These are phyloP conservation scores for Coracopsis vasa DNA, from an alignment of 2,113 vertebrate species.

Conservation along the genomic window DNA sequence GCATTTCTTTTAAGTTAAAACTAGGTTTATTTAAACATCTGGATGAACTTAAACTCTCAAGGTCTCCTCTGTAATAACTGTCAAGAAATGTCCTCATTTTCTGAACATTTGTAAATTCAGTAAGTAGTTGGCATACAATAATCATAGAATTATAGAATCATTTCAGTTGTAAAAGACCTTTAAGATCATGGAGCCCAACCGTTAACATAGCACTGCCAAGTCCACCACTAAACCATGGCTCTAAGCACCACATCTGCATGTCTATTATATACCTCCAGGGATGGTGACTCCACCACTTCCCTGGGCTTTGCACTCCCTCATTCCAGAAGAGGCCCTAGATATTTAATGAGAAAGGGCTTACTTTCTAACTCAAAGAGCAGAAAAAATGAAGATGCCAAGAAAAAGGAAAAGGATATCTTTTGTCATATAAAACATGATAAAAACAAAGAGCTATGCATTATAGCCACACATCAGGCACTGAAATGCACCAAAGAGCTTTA, in stretches of 20 bases:
- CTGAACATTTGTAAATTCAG: neutral
- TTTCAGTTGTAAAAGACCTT: neutral
- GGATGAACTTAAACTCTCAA: neutral
- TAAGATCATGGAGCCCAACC: neutral
- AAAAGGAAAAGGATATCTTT: neutral
- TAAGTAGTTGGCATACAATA: neutral
- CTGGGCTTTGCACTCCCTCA: neutral
- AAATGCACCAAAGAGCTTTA: neutral
- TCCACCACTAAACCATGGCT: neutral
- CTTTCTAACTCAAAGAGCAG: neutral
- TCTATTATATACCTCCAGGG: neutral
- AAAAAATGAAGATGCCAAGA: neutral
- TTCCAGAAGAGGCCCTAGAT: neutral
- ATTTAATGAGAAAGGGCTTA: neutral
- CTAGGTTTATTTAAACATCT: neutral
- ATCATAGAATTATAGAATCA: neutral
- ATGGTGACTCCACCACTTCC: neutral
- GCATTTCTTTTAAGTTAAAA: neutral
- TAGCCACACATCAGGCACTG: neutral
- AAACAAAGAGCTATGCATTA: neutral
- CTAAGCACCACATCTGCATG: neutral
- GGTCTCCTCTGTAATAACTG: neutral
- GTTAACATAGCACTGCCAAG: neutral
- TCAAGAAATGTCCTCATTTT: neutral
- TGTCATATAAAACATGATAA: neutral